phyloP scores from a whole-genome alignment of 2,888 invertebrate species.

The Andrena bucephala region DNA sequence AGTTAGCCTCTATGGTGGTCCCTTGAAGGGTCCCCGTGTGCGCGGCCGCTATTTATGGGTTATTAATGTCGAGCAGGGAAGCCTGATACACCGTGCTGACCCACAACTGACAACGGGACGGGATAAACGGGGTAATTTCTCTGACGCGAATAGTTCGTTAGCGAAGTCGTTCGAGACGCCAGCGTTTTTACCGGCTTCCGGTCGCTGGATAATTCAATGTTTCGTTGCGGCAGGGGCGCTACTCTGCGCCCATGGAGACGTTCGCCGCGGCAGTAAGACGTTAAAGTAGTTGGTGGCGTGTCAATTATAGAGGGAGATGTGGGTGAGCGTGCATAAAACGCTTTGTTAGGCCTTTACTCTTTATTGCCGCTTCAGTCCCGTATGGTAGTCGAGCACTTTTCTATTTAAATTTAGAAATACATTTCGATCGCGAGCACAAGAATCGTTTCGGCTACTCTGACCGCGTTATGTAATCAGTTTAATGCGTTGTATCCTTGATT shows the following conservation, averaged over 20 bases:
- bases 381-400: not conserved
- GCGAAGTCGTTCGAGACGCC: not conserved
- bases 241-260: not conserved
- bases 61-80: slow-evolving; percentile 73
- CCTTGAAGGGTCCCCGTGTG: slow-evolving; percentile 22
- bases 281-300: not conserved
- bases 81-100: slow-evolving; percentile 67
- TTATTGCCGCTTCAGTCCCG: too few species aligned
- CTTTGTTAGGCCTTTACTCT: not conserved
- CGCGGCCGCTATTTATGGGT: slow-evolving; percentile 70
- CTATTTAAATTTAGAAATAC: not conserved
- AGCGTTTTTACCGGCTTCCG: not conserved
- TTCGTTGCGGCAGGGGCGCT: not conserved
- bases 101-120: slow-evolving; percentile 67
- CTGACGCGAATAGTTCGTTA: slow-evolving; percentile 63
- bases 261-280: not conserved
- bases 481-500: slow-evolving; percentile 31
- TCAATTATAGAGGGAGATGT: not conserved
- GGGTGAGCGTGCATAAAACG: slow-evolving; percentile 13
- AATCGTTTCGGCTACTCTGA: not conserved
- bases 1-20: slow-evolving; percentile 25
- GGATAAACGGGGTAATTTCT: slow-evolving; percentile 66
- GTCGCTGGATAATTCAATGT: slow-evolving; percentile 23
- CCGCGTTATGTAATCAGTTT: slow-evolving; percentile 22
- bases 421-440: not conserved